Conservation (phyloP, 2,888 invertebrate species). For the Serripes groenlandicus region DNA sequence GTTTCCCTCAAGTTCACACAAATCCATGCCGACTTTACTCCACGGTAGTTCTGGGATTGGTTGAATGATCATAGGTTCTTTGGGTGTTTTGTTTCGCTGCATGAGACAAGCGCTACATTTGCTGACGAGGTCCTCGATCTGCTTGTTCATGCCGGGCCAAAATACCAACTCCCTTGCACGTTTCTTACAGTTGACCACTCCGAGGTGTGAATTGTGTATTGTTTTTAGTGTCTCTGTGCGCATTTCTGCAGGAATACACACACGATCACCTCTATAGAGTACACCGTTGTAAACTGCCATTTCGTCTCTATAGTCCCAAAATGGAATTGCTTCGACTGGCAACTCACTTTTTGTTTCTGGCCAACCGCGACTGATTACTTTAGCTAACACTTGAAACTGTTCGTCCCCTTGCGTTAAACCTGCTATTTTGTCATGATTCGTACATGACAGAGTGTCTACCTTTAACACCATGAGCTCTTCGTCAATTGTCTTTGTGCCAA, state of each 20-base stretch:
- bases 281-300: slow-evolving; percentile 46
- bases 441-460: slow-evolving; percentile 25
- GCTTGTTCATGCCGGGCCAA: slow-evolving; percentile 48
- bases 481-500: slow-evolving; percentile 28
- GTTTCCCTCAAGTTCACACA: slow-evolving; percentile 19
- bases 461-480: slow-evolving; percentile 30
- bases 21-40: slow-evolving; percentile 41
- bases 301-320: slow-evolving; percentile 56
- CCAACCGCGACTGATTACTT: slow-evolving; percentile 32
- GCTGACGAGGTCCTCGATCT: slow-evolving; percentile 27
- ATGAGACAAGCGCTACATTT: slow-evolving; percentile 42
- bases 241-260: slow-evolving; percentile 35
- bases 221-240: slow-evolving; percentile 33
- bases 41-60: slow-evolving; percentile 42
- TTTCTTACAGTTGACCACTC: slow-evolving; percentile 56
- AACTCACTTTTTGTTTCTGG: slow-evolving; percentile 39
- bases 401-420: slow-evolving; percentile 27
- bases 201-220: slow-evolving; percentile 53
- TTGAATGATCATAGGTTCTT: slow-evolving; percentile 53
- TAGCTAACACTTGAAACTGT: slow-evolving; percentile 22
- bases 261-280: slow-evolving; percentile 38
- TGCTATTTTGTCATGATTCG: slow-evolving; percentile 39
- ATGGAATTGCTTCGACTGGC: slow-evolving; percentile 18
- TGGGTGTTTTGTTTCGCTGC: slow-evolving; percentile 26
- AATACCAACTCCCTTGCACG: slow-evolving; percentile 46